Percentiles rank a stretch among this genome's conserved stretches.
Evolutionary conservation across 2,888 invertebrate genomes (phyloP).

Genomic region (Cantharis rufa): DNA sequence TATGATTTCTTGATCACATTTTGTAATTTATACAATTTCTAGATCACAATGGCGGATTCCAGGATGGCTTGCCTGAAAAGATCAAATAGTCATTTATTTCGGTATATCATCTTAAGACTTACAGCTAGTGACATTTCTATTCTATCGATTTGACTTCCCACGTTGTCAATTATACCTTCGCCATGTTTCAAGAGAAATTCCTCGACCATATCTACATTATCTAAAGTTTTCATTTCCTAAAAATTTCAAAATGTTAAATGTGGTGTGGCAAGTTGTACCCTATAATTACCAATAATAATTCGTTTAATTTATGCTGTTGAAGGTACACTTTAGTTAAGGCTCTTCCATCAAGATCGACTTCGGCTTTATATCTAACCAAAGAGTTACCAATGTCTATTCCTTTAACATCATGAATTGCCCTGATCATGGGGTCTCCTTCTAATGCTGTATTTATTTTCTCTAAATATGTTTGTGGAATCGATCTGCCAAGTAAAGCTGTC

Average conservation of each 20-base stretch:
- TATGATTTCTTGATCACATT: neutral
- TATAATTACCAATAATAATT: conserved; percentile 68
- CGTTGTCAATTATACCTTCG: conserved; percentile 96
- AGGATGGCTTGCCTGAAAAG: conserved; percentile 81
- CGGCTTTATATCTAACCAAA: conserved; percentile 95
- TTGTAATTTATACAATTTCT: conserved; percentile 75
- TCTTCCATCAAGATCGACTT: conserved; percentile 96
- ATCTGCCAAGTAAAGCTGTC: conserved; percentile 91
- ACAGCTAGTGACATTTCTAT: conserved; percentile 96
- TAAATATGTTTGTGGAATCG: conserved; percentile 84
- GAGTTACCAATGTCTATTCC: conserved; percentile 98
- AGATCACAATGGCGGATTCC: conserved; percentile 94
- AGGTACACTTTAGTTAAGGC: conserved; percentile 92
- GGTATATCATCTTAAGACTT: conserved; percentile 38
- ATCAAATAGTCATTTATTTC: too few relatives aligned
- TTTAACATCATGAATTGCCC: conserved; percentile 97
- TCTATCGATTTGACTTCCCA: conserved; percentile 97
- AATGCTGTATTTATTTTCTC: conserved; percentile 86
- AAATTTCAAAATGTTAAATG: conserved; percentile 37
- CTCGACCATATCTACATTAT: conserved; percentile 88
- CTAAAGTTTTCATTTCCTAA: conserved; percentile 84
- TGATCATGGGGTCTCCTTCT: conserved; percentile 93
- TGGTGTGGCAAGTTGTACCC: neutral
- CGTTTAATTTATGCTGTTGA: conserved; percentile 86
- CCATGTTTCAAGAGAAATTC: conserved; percentile 92